Evolutionary conservation across 2,888 invertebrate genomes (phyloP).

Genomic region (Resseliella maxima): DNA sequence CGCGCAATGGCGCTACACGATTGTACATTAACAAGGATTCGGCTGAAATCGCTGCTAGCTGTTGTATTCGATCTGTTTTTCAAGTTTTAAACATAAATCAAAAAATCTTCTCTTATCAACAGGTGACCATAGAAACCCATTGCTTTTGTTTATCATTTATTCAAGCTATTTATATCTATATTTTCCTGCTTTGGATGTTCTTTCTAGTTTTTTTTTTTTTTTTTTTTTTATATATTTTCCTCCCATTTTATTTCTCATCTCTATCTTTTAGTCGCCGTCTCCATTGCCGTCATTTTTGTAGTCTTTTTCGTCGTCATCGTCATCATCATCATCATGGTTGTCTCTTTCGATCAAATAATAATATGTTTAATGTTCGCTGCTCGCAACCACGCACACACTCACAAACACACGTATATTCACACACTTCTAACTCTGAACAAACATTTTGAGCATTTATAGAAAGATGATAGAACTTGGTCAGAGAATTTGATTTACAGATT

Average conservation of each 20-base stretch:
- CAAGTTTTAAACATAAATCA: constrained; percentile 38
- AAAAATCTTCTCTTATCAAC: constrained; percentile 50
- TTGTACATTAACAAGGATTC: background rate
- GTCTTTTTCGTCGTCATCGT: too few relatives aligned
- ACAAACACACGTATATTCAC: background rate
- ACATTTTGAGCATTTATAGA: background rate
- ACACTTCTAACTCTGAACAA: background rate
- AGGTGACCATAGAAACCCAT: constrained; percentile 55
- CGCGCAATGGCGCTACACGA: background rate
- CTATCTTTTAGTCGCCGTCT: too few relatives aligned
- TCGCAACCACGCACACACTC: background rate
- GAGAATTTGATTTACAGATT: constrained; percentile 1
- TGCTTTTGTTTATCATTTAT: constrained; percentile 44
- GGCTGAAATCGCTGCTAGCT: constrained; percentile 25
- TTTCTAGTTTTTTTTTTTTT: background rate
- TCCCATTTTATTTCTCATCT: background rate
- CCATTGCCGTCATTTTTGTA: too few relatives aligned
- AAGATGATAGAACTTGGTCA: background rate
- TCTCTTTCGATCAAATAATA: too few relatives aligned
- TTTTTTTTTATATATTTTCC: background rate
- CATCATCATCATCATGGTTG: too few relatives aligned
- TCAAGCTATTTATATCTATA: constrained; percentile 41
- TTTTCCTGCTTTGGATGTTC: constrained; percentile 20
- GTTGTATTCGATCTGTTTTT: constrained; percentile 23
- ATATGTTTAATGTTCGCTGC: too few relatives aligned